phyloP scores from a whole-genome alignment of 2,113 vertebrate species.

The Varanus salvator region DNA sequence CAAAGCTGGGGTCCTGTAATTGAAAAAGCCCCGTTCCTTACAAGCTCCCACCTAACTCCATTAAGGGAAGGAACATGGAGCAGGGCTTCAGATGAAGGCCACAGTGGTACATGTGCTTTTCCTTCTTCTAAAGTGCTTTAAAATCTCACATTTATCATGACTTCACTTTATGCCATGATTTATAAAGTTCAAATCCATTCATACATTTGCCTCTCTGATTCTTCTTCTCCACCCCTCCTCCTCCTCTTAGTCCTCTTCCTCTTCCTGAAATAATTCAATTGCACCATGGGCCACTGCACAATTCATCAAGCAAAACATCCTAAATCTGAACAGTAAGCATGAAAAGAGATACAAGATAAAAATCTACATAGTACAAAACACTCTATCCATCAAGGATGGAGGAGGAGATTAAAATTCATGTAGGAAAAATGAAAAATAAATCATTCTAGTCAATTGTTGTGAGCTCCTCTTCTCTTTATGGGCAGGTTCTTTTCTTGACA shows the following conservation, averaged over 20 bases:
- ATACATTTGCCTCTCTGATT: neutral
- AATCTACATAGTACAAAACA: neutral
- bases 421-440: neutral
- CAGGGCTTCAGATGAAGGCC: no score
- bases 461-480: no score
- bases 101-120: neutral
- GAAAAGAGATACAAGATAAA: neutral
- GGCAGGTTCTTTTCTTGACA: neutral
- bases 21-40: no score
- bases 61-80: no score
- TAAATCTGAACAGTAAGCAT: neutral
- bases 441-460: neutral
- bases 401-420: neutral
- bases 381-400: neutral
- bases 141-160: neutral
- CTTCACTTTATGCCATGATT: neutral
- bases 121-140: neutral
- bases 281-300: neutral
- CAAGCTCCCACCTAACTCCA: no score
- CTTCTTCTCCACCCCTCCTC: no score
- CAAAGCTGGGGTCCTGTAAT: no score
- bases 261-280: neutral
- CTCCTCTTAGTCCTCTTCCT: no score
- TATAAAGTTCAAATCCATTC: constrained; percentile 4
- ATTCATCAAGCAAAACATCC: neutral